Conservation (phyloP, 1,140 invertebrate species). For the Camponotus vicinus region DNA sequence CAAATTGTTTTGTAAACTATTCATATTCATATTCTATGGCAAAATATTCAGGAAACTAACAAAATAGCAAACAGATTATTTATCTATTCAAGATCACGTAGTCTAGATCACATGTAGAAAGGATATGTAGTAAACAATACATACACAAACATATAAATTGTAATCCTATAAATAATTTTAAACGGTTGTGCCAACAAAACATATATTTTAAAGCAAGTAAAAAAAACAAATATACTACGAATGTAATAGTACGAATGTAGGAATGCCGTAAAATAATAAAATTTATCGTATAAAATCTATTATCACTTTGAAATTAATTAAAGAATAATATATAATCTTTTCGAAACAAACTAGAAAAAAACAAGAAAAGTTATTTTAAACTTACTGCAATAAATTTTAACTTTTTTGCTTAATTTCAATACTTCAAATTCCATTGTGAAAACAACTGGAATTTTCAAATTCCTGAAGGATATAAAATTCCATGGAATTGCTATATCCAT, state of each 20-base stretch:
- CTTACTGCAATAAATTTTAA: not conserved
- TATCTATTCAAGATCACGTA: not conserved
- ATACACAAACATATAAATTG: not conserved
- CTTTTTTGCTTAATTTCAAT: not conserved
- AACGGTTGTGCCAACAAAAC: not conserved
- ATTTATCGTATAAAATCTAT: not conserved
- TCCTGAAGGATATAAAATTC: too few relatives aligned
- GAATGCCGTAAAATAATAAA: not conserved
- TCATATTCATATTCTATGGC: not conserved
- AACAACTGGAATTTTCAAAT: not conserved
- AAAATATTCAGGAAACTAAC: not conserved
- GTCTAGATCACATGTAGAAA: too few relatives aligned
- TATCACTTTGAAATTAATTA: not conserved
- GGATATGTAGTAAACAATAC: too few relatives aligned
- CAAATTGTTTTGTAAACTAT: not conserved
- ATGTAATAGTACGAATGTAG: not conserved
- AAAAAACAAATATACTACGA: not conserved
- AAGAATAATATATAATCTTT: not conserved
- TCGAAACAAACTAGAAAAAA: not conserved
- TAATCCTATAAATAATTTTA: not conserved
- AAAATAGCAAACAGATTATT: not conserved
- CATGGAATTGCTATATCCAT: not conserved
- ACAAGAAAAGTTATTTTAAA: not conserved
- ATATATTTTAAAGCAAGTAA: not conserved
- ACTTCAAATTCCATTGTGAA: not conserved